Evolutionary conservation across 2,888 invertebrate species (phyloP).

Genomic region (Hybos culiciformis): DNA sequence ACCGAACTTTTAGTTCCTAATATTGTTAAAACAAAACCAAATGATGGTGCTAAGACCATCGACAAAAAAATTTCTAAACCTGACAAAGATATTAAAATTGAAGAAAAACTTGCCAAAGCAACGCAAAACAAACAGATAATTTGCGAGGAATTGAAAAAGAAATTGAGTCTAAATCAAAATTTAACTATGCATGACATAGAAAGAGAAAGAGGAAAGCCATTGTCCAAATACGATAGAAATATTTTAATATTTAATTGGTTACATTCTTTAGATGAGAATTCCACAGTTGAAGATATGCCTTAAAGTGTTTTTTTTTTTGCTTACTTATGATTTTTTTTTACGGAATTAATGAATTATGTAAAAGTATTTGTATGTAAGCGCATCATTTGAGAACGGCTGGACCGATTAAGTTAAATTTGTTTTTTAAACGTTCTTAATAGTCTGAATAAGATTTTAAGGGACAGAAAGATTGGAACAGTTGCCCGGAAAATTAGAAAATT

Average conservation of each 20-base stretch:
- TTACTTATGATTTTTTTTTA: neutral
- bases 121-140: slow-evolving; percentile 8
- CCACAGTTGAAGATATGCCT: slow-evolving; percentile 38
- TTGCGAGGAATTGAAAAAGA: slow-evolving; percentile 14
- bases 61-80: neutral
- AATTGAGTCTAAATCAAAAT: slow-evolving; percentile 25
- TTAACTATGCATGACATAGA: slow-evolving; percentile 68
- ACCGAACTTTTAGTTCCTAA: slow-evolving; percentile 17
- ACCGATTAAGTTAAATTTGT: no score
- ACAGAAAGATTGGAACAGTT: no score
- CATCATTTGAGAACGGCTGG: no score
- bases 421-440: no score
- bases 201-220: slow-evolving; percentile 64
- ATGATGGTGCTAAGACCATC: neutral
- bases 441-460: no score
- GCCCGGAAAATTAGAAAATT: no score
- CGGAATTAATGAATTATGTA: no score
- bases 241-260: slow-evolving; percentile 95
- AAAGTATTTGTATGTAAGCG: no score
- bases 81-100: slow-evolving; percentile 23
- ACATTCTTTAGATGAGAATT: slow-evolving; percentile 63
- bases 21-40: neutral
- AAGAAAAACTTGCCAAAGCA: slow-evolving; percentile 1
- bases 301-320: slow-evolving; percentile 4
- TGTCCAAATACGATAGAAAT: slow-evolving; percentile 82